Conservation (phyloP, 2,797 vertebrate genomes). For the Adelosebastes latens region DNA sequence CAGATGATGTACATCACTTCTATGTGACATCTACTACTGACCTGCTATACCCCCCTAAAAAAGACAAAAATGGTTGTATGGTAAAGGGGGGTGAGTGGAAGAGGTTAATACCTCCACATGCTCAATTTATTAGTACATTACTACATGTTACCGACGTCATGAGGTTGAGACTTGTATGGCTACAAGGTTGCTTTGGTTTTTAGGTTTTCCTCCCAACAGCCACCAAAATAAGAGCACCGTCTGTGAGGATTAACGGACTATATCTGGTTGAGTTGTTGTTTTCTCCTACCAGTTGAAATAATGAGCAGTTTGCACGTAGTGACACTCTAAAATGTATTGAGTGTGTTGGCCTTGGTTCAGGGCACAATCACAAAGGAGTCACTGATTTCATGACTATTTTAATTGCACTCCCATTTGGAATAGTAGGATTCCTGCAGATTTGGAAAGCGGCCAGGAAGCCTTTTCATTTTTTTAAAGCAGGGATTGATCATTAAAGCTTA, state of each 20-base stretch:
- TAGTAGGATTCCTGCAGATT: slow-evolving; percentile 14
- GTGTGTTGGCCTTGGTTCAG: slow-evolving; percentile 1
- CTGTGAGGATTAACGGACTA: not conserved
- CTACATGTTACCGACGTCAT: no score
- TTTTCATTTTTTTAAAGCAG: not conserved
- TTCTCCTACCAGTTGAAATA: slow-evolving; percentile 2
- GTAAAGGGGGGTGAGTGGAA: no score
- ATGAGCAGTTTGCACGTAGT: slow-evolving; percentile 1
- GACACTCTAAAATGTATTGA: not conserved
- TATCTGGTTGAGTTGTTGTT: not conserved
- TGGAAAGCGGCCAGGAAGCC: not conserved
- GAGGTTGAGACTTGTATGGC: not conserved
- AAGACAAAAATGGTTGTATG: no score
- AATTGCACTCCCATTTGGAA: slow-evolving; percentile 26
- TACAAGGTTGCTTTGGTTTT: not conserved
- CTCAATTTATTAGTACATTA: no score
- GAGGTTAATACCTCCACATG: no score
- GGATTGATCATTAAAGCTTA: slow-evolving; percentile 12
- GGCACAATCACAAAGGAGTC: slow-evolving; percentile 5
- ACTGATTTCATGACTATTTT: slow-evolving; percentile 16
- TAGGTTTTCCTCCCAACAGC: not conserved
- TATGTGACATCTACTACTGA: no score
- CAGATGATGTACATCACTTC: no score
- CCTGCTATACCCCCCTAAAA: no score
- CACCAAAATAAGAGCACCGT: not conserved